Percentiles rank a stretch among this genome's conserved stretches.
phyloP scores from a whole-genome alignment of 2,888 invertebrate genomes.

The Calameuta idolon region DNA sequence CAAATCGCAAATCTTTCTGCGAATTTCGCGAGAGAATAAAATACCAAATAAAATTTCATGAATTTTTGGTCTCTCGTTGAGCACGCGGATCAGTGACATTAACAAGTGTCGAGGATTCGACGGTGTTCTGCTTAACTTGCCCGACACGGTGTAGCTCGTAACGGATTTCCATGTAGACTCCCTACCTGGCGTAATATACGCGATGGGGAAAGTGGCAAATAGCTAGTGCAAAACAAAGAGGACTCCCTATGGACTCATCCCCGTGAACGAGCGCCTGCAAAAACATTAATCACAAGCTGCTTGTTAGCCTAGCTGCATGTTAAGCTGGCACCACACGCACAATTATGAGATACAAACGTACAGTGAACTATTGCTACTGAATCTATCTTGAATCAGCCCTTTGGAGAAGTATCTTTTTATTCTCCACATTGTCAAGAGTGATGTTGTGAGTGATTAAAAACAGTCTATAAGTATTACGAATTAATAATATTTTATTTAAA shows the following conservation, averaged over 20 bases:
- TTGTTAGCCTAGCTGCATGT: conserved; percentile 45
- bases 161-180: conserved; percentile 13
- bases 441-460: not conserved
- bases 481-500: not conserved
- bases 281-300: conserved; percentile 58
- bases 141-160: conserved; percentile 11
- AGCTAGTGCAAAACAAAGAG: conserved; percentile 49
- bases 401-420: not conserved
- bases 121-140: conserved; percentile 4
- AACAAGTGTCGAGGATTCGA: not conserved
- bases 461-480: not conserved
- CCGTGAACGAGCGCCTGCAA: conserved; percentile 48
- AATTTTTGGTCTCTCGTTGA: not conserved
- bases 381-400: not conserved
- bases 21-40: not conserved
- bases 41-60: not conserved
- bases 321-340: conserved; percentile 43
- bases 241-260: conserved; percentile 50
- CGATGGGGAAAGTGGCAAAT: conserved; percentile 43
- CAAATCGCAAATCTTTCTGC: not conserved
- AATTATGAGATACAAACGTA: conserved; percentile 15
- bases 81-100: not conserved
- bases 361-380: not conserved
- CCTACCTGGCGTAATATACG: conserved; percentile 32
- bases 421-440: not conserved